These are phyloP conservation scores for Myanophis thanlyinensis DNA, from an alignment of 2,113 vertebrate genomes.

Conservation along the genomic window DNA sequence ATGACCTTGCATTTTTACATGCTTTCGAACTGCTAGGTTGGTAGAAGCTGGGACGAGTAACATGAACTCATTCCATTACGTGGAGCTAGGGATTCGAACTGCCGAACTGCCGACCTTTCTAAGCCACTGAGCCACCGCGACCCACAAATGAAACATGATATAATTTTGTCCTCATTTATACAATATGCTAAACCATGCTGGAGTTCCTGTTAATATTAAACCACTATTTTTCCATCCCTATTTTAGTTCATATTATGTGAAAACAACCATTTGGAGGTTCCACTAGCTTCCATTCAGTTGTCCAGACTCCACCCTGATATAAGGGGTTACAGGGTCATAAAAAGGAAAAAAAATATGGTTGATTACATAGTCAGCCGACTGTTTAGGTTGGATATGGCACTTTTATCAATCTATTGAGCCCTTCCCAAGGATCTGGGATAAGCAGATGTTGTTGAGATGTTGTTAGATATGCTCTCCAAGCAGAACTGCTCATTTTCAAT, in stretches of 20 bases:
- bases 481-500: not conserved
- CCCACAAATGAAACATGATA: not conserved
- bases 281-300: not conserved
- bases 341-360: too few relatives aligned
- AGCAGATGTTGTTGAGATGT: not conserved
- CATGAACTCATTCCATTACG: too few relatives aligned
- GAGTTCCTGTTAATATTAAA: not conserved
- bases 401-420: not conserved
- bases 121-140: too few relatives aligned
- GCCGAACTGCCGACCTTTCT: too few relatives aligned
- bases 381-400: too few relatives aligned
- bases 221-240: not conserved
- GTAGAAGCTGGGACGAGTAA: too few relatives aligned
- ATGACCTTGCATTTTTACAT: too few relatives aligned
- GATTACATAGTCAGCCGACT: too few relatives aligned
- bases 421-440: not conserved
- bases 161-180: not conserved
- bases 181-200: not conserved
- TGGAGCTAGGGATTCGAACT: too few relatives aligned
- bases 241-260: not conserved
- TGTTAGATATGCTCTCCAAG: not conserved
- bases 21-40: too few relatives aligned
- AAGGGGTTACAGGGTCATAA: too few relatives aligned
- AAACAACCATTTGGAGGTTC: not conserved
- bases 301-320: too few relatives aligned